A percentile compares a stretch with the other conserved stretches of the same genome.
These are phyloP conservation scores for Nomia melanderi DNA, from an alignment of 1,140 invertebrate species.

Conservation along the genomic window DNA sequence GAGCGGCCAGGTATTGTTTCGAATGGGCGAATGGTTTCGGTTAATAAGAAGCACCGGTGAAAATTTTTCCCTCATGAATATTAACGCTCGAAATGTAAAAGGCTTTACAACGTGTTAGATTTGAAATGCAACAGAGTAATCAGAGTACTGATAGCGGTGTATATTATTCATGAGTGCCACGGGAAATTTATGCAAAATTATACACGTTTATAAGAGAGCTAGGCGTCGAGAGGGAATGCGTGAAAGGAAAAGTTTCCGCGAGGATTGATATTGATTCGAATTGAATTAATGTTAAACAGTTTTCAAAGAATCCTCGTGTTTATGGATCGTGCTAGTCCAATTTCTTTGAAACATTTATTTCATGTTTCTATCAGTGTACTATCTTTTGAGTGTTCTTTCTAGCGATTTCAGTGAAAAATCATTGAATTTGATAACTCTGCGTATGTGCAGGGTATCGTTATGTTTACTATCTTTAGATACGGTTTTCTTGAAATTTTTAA, in stretches of 20 bases:
- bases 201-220: slow-evolving; percentile 22
- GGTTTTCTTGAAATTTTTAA: no score
- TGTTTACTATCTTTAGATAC: no score
- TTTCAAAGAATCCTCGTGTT: neutral
- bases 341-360: no score
- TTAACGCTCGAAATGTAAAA: slow-evolving; percentile 35
- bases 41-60: slow-evolving; percentile 18
- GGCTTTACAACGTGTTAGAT: slow-evolving; percentile 44
- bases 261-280: neutral
- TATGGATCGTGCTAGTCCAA: neutral
- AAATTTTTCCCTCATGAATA: slow-evolving; percentile 45
- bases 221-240: neutral
- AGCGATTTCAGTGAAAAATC: no score
- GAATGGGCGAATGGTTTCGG: slow-evolving; percentile 24
- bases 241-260: neutral
- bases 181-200: slow-evolving; percentile 46
- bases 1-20: neutral
- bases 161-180: slow-evolving; percentile 40
- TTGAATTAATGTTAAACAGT: neutral
- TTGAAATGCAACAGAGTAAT: slow-evolving; percentile 50
- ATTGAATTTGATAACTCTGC: no score
- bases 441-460: no score
- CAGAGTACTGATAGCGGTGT: slow-evolving; percentile 34
- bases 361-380: no score
- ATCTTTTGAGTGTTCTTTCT: no score